Evolutionary conservation across 2,888 invertebrate genomes (phyloP).

Genomic region (Liodrosophila aerea): DNA sequence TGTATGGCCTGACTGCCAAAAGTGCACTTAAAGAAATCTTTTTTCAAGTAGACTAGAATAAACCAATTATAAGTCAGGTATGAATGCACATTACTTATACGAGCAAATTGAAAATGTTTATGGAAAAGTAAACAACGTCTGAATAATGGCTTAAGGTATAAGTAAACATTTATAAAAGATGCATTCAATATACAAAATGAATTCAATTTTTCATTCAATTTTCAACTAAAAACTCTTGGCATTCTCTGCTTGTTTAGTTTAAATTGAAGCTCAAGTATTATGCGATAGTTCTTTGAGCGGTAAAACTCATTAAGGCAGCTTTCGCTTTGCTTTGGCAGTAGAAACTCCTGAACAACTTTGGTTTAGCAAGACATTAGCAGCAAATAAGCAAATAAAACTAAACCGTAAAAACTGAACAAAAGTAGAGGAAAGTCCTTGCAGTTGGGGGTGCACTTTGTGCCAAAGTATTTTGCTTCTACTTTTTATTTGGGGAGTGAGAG

Average conservation of each 20-base stretch:
- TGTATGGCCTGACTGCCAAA: slow-evolving; percentile 10
- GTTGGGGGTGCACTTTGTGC: slow-evolving; percentile 42
- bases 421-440: slow-evolving; percentile 27
- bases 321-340: slow-evolving; percentile 17
- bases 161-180: too few relatives aligned
- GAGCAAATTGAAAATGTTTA: not conserved
- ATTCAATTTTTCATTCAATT: too few relatives aligned
- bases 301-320: slow-evolving; percentile 63
- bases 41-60: slow-evolving; percentile 20
- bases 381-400: slow-evolving; percentile 56
- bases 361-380: slow-evolving; percentile 58
- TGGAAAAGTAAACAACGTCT: too few relatives aligned
- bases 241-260: not conserved
- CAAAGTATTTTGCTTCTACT: slow-evolving; percentile 1
- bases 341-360: slow-evolving; percentile 47
- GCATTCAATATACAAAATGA: too few relatives aligned
- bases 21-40: slow-evolving; percentile 46
- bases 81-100: not conserved
- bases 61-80: slow-evolving; percentile 32
- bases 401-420: slow-evolving; percentile 17
- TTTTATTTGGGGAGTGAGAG: not conserved
- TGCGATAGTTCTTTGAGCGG: slow-evolving; percentile 11
- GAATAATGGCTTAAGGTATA: too few relatives aligned
- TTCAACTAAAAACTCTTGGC: too few relatives aligned
- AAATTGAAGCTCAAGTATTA: not conserved